These are phyloP conservation scores for Micromussa lordhowensis DNA, from an alignment of 92 coral and sea anemone species.

Conservation along the genomic window DNA sequence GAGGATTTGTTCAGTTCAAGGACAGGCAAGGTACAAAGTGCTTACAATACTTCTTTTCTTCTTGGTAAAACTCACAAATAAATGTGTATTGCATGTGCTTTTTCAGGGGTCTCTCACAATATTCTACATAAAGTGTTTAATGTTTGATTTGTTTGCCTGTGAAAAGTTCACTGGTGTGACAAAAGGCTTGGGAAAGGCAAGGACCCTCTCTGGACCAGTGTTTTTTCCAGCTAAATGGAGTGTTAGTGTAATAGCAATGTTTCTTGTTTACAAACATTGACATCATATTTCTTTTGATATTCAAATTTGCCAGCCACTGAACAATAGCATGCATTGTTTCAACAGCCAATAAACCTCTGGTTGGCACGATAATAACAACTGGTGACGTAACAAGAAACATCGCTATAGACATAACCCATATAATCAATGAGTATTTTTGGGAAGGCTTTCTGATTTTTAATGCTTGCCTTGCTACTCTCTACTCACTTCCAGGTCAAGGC, in stretches of 20 bases:
- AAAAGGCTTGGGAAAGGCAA: not conserved
- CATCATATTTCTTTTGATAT: too few species aligned
- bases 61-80: not conserved
- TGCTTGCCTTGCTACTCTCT: not conserved
- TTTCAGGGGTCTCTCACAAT: not conserved
- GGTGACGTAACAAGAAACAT: too few species aligned
- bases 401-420: not conserved
- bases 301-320: too few species aligned
- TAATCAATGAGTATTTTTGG: not conserved
- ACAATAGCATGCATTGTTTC: too few species aligned
- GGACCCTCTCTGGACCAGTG: not conserved
- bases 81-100: too few species aligned
- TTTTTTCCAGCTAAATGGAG: not conserved
- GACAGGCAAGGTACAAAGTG: slow-evolving; percentile 71
- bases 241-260: not conserved
- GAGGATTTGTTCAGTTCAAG: slow-evolving; percentile 86
- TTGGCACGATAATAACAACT: too few species aligned
- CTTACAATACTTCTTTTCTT: not conserved
- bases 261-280: too few species aligned
- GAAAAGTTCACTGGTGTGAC: not conserved
- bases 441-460: not conserved
- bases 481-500: slow-evolving; percentile 31
- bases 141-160: not conserved
- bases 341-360: too few species aligned
- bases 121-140: too few species aligned